Evolutionary conservation across 2,888 invertebrate genomes (phyloP), one percentile per base, ranked within the genome.

Genomic region (Heteropelma amictum): DNA sequence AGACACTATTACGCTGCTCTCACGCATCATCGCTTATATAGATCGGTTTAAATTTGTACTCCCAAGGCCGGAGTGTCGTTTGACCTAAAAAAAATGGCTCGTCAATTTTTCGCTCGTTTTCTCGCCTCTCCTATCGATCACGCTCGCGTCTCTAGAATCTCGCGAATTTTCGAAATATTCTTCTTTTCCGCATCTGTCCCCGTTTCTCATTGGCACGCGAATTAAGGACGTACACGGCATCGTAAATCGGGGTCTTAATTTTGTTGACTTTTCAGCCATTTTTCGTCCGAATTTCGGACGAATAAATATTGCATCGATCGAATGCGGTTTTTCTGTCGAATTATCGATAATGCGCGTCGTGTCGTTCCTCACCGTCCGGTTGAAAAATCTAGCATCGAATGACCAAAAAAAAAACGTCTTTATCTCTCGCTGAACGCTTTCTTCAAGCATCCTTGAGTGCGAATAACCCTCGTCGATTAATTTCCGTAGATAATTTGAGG

Each of bases 1-100:
- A 7, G 30, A 26, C n/a, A 19, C n/a, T 14, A 26, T 30, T 70
- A 19, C 12, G 33, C 54, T 21, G 64, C 47, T 72, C 58, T 64
- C 61, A 54, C 53, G 60, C 51, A 68, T 60, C 64, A 74, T 68
- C 69, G 69, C 64, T 17, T 72, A 72, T 69, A 72, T 75, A 75
- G 75, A 77, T 77, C 75, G 68, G 72, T 60, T 75, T 77, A 68
- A 77, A 72, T 69, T 77, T 75, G 71, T 72, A 49, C n/a, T 64
- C 61, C 71, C 72, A 77, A 75, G 77, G 75, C 67, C 77, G 19
- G 47, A 23, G 49, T 21, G 19, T 47, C 35, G 26, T 19, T 26
- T 28, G 68, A 58, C 58, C 68, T 68, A 47, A 61, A 47, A 58
- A 35, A 60, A 69, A 54, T 38, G 38, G 45, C 54, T 67, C 45